Evolutionary conservation across 2,113 vertebrate species (phyloP).

Genomic region (Chionis minor): DNA sequence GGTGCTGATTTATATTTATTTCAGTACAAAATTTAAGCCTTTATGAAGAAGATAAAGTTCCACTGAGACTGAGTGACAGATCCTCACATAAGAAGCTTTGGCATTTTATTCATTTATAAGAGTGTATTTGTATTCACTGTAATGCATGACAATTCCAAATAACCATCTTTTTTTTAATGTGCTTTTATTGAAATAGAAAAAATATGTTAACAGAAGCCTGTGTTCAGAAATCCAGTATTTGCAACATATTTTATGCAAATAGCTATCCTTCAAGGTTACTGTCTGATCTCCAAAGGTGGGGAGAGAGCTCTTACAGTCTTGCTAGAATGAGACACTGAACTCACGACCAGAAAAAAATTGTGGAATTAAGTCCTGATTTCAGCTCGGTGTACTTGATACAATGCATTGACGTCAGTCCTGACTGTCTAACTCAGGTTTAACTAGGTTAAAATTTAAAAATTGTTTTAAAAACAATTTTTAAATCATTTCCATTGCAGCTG

Average conservation of each 20-base stretch:
- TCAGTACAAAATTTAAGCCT: slow-evolving; percentile 51
- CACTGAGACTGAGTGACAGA: slow-evolving; percentile 60
- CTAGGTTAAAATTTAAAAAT: neutral
- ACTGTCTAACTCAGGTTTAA: neutral
- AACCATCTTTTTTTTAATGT: neutral
- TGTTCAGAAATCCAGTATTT: slow-evolving; percentile 8
- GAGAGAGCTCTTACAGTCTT: neutral
- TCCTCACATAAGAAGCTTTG: slow-evolving; percentile 56
- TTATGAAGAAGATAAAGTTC: slow-evolving; percentile 27
- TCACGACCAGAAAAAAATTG: neutral
- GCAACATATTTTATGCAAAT: slow-evolving; percentile 15
- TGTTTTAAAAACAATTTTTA: neutral
- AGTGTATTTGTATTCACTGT: slow-evolving; percentile 55
- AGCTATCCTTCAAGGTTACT: neutral
- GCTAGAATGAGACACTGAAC: neutral
- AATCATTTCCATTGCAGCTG: neutral
- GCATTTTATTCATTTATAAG: slow-evolving; percentile 55
- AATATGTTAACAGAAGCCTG: slow-evolving; percentile 23
- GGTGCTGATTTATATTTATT: slow-evolving; percentile 39
- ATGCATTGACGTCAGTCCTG: neutral
- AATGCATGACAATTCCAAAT: slow-evolving; percentile 49
- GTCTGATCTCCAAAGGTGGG: neutral
- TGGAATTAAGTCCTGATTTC: neutral
- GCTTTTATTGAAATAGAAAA: slow-evolving; percentile 27
- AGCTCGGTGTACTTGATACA: neutral